Conservation (phyloP, 2,797 vertebrate genomes). For the Schizothorax lantsangensis region DNA sequence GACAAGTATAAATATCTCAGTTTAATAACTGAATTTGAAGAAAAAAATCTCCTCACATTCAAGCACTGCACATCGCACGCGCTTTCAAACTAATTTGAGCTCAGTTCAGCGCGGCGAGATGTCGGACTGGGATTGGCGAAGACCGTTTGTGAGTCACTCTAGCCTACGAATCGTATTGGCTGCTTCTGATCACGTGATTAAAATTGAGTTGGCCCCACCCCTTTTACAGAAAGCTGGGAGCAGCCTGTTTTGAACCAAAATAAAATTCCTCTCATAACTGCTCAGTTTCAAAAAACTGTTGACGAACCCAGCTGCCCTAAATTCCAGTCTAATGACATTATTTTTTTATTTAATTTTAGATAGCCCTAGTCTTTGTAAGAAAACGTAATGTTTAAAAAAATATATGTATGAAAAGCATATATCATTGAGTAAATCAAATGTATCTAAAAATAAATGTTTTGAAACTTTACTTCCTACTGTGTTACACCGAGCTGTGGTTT, state of each 20-base stretch:
- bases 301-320: neutral
- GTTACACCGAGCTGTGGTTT: no score
- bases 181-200: neutral
- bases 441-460: no score
- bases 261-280: conserved; percentile 68
- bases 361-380: neutral
- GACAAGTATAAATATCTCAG: neutral
- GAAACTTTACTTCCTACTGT: no score
- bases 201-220: neutral
- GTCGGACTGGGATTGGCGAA: conserved; percentile 11
- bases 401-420: no score
- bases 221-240: conserved; percentile 19
- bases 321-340: neutral
- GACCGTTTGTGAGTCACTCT: conserved; percentile 61
- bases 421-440: no score
- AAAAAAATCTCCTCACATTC: neutral
- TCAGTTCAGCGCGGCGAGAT: conserved; percentile 67
- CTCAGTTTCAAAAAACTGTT: neutral
- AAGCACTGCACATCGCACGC: neutral
- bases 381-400: neutral
- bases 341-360: neutral
- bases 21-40: neutral
- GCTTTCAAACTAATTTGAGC: conserved; percentile 63
- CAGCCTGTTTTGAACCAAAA: conserved; percentile 73
- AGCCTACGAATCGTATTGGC: conserved; percentile 64